These are phyloP conservation scores for Mohoua ochrocephala DNA, from an alignment of 2,113 vertebrate species.

Conservation along the genomic window DNA sequence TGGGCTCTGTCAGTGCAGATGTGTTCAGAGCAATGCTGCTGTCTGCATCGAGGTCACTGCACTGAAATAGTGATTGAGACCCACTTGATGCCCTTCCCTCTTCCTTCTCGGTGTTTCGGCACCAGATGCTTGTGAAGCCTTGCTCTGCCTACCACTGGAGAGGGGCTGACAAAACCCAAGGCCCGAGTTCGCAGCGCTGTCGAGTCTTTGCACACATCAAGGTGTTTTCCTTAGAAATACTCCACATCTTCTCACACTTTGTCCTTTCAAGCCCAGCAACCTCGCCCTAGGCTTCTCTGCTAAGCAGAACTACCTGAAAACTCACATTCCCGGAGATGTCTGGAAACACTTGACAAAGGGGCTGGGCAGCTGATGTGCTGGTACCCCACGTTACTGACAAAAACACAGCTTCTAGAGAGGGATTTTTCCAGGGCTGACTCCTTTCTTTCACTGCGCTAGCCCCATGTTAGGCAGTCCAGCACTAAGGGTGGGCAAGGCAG, in stretches of 20 bases:
- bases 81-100: background rate
- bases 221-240: background rate
- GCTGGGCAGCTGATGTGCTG: background rate
- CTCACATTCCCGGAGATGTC: background rate
- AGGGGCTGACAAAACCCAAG: background rate
- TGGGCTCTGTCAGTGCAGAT: background rate
- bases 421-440: background rate
- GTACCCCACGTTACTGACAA: background rate
- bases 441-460: background rate
- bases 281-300: background rate
- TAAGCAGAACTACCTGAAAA: background rate
- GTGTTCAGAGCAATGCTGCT: background rate
- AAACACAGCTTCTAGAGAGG: background rate
- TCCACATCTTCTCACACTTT: background rate
- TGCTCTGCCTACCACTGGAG: background rate
- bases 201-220: background rate
- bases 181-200: background rate
- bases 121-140: background rate
- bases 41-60: background rate
- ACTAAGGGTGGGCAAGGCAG: background rate
- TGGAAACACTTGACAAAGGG: background rate
- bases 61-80: background rate
- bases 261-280: background rate
- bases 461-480: fast-evolving
- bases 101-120: background rate